Evolutionary conservation across 2,888 invertebrate species (phyloP).

Genomic region (Drosophila robusta): DNA sequence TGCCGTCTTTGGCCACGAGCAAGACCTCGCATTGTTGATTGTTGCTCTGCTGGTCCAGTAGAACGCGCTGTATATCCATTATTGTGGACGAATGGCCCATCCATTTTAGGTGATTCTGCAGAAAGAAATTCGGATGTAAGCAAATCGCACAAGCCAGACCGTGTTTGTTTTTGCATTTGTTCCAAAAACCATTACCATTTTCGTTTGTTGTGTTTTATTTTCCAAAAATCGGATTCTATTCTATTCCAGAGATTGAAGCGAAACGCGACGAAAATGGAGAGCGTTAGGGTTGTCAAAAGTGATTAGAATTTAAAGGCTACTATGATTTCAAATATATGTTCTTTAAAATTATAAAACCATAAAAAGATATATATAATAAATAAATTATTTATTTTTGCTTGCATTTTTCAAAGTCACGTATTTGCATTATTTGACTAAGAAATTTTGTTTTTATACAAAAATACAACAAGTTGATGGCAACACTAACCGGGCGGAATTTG

Average conservation of each 20-base stretch:
- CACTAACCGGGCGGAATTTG: conserved; percentile 5
- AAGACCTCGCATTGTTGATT: conserved; percentile 82
- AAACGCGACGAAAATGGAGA: conserved; percentile 67
- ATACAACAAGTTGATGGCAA: conserved; percentile 5
- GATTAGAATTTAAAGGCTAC: background rate
- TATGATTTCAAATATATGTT: background rate
- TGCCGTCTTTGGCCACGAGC: conserved; percentile 80
- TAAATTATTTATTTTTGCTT: background rate
- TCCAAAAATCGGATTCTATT: conserved; percentile 67
- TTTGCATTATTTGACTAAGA: background rate
- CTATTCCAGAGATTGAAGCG: conserved; percentile 61
- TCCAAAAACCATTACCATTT: conserved; percentile 68
- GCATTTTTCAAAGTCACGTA: background rate
- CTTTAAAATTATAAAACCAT: background rate
- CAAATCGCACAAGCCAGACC: conserved; percentile 4
- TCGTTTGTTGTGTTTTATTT: conserved; percentile 74
- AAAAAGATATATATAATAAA: background rate
- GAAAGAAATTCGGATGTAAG: conserved; percentile 18
- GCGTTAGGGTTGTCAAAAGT: conserved; percentile 36
- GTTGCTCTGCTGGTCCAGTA: conserved; percentile 74
- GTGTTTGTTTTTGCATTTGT: conserved; percentile 36
- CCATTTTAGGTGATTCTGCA: conserved; percentile 84
- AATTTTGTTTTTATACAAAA: background rate
- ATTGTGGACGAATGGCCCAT: conserved; percentile 84
- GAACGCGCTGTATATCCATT: conserved; percentile 82